These are phyloP conservation scores for Protobothrops flavoviridis DNA, from an alignment of 2,113 vertebrate genomes.

Conservation along the genomic window DNA sequence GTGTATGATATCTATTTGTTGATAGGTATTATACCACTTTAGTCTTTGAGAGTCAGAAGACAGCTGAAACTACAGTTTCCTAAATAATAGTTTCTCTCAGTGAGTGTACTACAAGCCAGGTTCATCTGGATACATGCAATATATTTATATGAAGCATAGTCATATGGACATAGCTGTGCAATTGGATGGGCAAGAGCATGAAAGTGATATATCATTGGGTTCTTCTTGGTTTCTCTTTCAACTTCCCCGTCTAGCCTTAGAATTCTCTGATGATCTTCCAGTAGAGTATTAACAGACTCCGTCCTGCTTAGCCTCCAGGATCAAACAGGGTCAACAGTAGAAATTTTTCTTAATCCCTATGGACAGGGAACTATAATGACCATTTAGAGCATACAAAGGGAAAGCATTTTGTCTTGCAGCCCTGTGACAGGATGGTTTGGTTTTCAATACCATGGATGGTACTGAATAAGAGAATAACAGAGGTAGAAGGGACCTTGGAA, in stretches of 20 bases:
- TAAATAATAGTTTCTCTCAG: not conserved
- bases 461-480: not conserved
- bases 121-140: not conserved
- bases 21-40: not conserved
- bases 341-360: not conserved
- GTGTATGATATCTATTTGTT: too few relatives aligned
- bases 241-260: not conserved
- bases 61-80: not conserved
- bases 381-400: not conserved
- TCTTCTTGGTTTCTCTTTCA: not conserved
- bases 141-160: not conserved
- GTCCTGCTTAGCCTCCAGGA: not conserved
- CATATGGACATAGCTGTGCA: not conserved
- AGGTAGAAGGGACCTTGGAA: not conserved
- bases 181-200: not conserved
- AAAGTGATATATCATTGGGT: not conserved
- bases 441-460: not conserved
- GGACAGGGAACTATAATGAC: not conserved
- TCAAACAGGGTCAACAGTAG: not conserved
- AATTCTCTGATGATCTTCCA: not conserved
- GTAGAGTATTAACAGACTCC: not conserved
- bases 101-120: not conserved
- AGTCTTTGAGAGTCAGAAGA: not conserved
- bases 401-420: not conserved
- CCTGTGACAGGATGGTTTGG: not conserved